Conservation (phyloP, 1,140 invertebrate genomes). For the Calliopsis andreniformis region DNA sequence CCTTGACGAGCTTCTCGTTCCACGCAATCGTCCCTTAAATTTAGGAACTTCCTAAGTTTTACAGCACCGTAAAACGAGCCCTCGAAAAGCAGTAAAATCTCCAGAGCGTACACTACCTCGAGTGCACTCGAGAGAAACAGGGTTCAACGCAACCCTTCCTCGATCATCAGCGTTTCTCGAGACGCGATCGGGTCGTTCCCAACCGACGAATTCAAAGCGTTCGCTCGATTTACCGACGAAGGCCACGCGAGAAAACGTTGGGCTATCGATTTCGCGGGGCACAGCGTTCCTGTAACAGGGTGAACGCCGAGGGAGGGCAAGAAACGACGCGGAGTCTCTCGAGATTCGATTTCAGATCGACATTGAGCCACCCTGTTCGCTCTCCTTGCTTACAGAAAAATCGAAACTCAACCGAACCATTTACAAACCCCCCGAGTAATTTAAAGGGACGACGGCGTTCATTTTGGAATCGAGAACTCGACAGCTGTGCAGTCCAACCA, state of each 20-base stretch:
- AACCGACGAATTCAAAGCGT: background rate
- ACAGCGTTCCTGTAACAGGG: background rate
- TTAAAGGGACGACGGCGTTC: background rate
- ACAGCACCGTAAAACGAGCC: conserved; percentile 4
- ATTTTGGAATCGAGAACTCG: no score
- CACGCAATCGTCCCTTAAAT: background rate
- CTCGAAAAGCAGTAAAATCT: background rate
- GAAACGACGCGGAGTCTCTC: background rate
- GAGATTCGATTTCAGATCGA: conserved; percentile 18
- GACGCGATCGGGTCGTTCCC: background rate
- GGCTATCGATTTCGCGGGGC: conserved; percentile 4
- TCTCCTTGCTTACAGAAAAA: background rate
- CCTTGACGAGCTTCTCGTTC: background rate
- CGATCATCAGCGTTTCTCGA: no score
- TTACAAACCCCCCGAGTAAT: background rate
- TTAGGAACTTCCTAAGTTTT: conserved; percentile 14
- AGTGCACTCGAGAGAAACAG: background rate
- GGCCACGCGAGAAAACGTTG: background rate
- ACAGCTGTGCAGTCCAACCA: no score
- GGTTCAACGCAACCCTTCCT: background rate
- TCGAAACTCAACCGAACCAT: background rate
- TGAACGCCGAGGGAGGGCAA: background rate
- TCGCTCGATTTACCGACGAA: background rate
- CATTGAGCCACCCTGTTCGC: background rate
- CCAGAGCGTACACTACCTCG: no score